Percentiles rank a stretch among this genome's conserved stretches.
Conservation (phyloP, 92 coral and sea anemone species). For the Siderastrea siderea region DNA sequence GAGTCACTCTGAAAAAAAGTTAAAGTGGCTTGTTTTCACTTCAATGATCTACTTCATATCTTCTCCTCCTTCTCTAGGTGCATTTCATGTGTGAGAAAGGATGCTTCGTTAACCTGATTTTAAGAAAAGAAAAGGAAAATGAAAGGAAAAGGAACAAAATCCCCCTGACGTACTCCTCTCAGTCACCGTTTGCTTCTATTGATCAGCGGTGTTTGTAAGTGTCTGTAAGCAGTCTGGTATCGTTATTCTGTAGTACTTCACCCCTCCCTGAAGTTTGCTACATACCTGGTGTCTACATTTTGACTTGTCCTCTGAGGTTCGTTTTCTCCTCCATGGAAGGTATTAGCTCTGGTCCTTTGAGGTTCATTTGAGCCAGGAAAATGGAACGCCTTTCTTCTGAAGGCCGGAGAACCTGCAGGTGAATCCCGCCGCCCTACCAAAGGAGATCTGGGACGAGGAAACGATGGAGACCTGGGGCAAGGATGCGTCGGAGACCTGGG, state of each 20-base stretch:
- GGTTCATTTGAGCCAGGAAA: neutral
- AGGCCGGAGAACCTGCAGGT: conserved; percentile 5
- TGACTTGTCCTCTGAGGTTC: conserved; percentile 18
- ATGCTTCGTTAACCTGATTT: too few relatives aligned
- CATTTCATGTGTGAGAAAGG: too few relatives aligned
- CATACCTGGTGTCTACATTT: conserved; percentile 8
- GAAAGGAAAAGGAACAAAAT: too few relatives aligned
- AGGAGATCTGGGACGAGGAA: conserved; percentile 18
- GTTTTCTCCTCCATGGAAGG: neutral
- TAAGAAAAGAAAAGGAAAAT: too few relatives aligned
- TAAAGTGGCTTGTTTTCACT: too few relatives aligned
- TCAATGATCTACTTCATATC: too few relatives aligned
- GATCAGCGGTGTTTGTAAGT: too few relatives aligned
- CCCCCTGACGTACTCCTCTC: too few relatives aligned
- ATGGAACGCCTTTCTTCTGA: neutral
- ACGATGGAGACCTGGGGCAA: conserved; percentile 19
- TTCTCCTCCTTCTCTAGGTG: too few relatives aligned
- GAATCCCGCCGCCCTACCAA: neutral
- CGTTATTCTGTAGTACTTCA: too few relatives aligned
- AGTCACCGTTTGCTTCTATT: too few relatives aligned
- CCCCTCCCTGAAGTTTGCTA: neutral
- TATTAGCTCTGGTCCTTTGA: conserved; percentile 13
- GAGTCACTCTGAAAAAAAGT: too few relatives aligned
- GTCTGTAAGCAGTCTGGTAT: neutral
- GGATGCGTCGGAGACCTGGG: conserved; percentile 41